Evolutionary conservation across 2,888 invertebrate species (phyloP), one percentile per base, ranked within the genome.

Genomic region (Hypomecis punctinalis): DNA sequence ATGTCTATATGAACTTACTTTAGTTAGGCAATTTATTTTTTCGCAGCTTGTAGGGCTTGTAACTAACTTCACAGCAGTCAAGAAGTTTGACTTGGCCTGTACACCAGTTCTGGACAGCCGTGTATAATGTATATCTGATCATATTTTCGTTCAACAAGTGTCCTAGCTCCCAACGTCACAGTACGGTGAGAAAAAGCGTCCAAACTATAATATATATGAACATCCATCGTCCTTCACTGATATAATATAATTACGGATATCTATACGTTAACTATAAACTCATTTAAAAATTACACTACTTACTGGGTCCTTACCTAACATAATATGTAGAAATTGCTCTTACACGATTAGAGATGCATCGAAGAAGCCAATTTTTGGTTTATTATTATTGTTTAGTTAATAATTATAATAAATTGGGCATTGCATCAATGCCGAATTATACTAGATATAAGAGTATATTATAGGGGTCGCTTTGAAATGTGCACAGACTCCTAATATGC

Each of bases 291-390:
- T 86, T 85, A 85, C 80, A 69, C 85, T 86, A 86, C 76, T 82
- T 79, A 80, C 72, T 70, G 74, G 73, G 72, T 79, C 80, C 85
- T 86, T 87, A 90, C 72, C 80, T 85, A 85, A 82, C 72, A 86
- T 88, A 89, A 87, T 86, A 89, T 89, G 89, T 89, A 89, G 80
- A 85, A 88, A 87, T 68, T 84, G 86, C 80, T 84, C 87, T 87
- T 87, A 86, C 69, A 71, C 74, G 70, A 75, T 78, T 76, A 88
- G 85, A 88, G 88, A 89, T 81, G 86, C 82, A 76, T 80, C 84
- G 82, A 83, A 85, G 81, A 91, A 91, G 91, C 90, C 87, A 85
- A 88, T 90, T 86, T 91, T 91, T 90, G 89, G 90, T 89, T 89
- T 88, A 84, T 85, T 85, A 83, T 81, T 79, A 76, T 81, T 80